phyloP scores from a whole-genome alignment of 2,797 vertebrate species.

The Gastrophryne carolinensis region DNA sequence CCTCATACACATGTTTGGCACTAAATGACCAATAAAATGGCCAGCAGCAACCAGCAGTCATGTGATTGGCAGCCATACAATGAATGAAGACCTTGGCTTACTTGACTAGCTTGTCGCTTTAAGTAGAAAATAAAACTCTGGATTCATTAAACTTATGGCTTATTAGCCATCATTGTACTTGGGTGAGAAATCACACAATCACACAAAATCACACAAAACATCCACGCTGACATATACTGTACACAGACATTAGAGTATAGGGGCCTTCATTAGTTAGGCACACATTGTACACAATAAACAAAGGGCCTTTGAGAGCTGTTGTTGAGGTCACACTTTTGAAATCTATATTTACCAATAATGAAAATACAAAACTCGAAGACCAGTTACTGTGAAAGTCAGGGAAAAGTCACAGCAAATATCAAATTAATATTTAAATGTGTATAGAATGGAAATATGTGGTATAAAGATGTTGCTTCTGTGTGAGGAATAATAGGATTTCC shows the following conservation, averaged over 20 bases:
- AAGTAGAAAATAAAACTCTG: too few relatives aligned
- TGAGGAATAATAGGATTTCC: conserved; percentile 42
- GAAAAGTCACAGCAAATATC: conserved; percentile 51
- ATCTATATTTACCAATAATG: conserved; percentile 13
- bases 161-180: too few relatives aligned
- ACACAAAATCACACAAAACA: too few relatives aligned
- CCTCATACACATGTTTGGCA: too few relatives aligned
- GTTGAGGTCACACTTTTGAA: conserved; percentile 7
- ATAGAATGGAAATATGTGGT: conserved; percentile 44
- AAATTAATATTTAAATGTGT: conserved; percentile 52
- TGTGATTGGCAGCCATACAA: too few relatives aligned
- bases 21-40: too few relatives aligned
- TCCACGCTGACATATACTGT: too few relatives aligned
- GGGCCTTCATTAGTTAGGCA: not conserved
- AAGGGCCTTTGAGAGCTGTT: not conserved
- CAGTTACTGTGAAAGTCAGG: conserved; percentile 42
- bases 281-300: conserved; percentile 10
- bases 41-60: too few relatives aligned
- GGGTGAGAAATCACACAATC: too few relatives aligned
- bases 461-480: conserved; percentile 41
- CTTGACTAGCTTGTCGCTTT: too few relatives aligned
- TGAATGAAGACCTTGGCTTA: too few relatives aligned
- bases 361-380: conserved; percentile 16
- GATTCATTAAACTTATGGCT: too few relatives aligned
- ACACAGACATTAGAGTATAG: not conserved